Percentiles rank a stretch among this genome's conserved stretches.
phyloP scores from a whole-genome alignment of 1,140 invertebrate genomes.

The Bicyclus anynana region DNA sequence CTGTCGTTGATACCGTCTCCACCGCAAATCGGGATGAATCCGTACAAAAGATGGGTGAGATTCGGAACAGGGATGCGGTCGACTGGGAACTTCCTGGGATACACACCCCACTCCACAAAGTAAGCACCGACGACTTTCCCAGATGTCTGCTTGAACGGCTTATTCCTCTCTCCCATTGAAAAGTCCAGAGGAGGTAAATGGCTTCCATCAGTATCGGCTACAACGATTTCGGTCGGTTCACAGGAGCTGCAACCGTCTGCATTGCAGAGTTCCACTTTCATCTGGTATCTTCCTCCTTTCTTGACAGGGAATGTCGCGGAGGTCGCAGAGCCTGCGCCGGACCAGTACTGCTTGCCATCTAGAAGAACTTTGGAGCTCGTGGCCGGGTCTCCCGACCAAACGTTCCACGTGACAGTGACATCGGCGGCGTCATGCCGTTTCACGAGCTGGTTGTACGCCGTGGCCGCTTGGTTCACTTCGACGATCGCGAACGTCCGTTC shows the following conservation, averaged over 20 bases:
- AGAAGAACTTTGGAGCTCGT: slow-evolving; percentile 51
- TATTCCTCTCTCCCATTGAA: slow-evolving; percentile 57
- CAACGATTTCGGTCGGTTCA: slow-evolving; percentile 60
- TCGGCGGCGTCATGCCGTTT: slow-evolving; percentile 56
- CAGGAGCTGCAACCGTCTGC: slow-evolving; percentile 56
- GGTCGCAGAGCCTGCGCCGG: slow-evolving; percentile 45
- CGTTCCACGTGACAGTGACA: slow-evolving; percentile 64
- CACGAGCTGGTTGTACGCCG: slow-evolving; percentile 67
- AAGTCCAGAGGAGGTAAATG: slow-evolving; percentile 60
- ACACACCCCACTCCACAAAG: slow-evolving; percentile 71
- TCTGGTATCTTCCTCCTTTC: slow-evolving; percentile 63
- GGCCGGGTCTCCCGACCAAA: slow-evolving; percentile 63
- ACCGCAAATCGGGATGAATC: slow-evolving; percentile 69
- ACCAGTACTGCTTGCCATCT: slow-evolving; percentile 58
- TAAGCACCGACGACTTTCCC: slow-evolving; percentile 70
- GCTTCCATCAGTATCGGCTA: slow-evolving; percentile 68
- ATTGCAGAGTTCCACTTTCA: slow-evolving; percentile 64
- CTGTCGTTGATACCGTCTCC: slow-evolving; percentile 72
- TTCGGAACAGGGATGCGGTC: slow-evolving; percentile 63
- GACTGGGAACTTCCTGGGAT: slow-evolving; percentile 66
- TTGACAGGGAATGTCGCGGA: slow-evolving; percentile 60
- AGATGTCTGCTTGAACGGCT: slow-evolving; percentile 66
- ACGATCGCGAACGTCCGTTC: slow-evolving; percentile 66
- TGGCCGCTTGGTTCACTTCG: slow-evolving; percentile 69
- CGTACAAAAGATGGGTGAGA: slow-evolving; percentile 65